Evolutionary conservation across 2,797 vertebrate genomes (phyloP).

Genomic region (Tragopan temminckii): DNA sequence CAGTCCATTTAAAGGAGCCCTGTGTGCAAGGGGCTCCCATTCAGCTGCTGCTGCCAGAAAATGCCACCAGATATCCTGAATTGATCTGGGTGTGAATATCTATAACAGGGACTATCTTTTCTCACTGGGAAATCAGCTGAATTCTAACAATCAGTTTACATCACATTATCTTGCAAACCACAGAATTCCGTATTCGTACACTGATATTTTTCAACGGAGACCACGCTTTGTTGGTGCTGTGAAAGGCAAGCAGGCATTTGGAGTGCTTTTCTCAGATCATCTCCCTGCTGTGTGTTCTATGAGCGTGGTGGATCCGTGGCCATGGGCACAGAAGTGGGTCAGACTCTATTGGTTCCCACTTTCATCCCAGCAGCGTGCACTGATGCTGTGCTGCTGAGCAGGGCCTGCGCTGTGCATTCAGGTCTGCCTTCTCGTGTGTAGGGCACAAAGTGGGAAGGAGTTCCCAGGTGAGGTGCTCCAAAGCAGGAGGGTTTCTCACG

Average conservation of each 20-base stretch:
- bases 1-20: neutral
- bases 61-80: neutral
- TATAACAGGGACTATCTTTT: neutral
- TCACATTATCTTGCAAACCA: neutral
- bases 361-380: accelerated
- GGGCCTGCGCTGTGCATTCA: accelerated
- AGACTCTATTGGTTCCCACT: accelerated
- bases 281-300: accelerated
- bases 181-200: accelerated
- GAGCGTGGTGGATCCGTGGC: too few species aligned
- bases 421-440: neutral
- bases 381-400: accelerated
- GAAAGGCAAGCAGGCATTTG: accelerated
- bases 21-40: neutral
- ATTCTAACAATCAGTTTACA: neutral
- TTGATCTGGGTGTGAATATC: neutral
- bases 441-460: neutral
- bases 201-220: neutral
- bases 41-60: neutral
- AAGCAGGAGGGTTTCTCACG: neutral
- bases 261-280: neutral
- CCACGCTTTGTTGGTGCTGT: accelerated
- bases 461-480: neutral
- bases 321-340: too few species aligned
- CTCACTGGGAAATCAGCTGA: neutral